Evolutionary conservation across 2,888 invertebrate genomes (phyloP), one percentile per base, ranked within the genome.

Genomic region (Chaetoderma sp.): DNA sequence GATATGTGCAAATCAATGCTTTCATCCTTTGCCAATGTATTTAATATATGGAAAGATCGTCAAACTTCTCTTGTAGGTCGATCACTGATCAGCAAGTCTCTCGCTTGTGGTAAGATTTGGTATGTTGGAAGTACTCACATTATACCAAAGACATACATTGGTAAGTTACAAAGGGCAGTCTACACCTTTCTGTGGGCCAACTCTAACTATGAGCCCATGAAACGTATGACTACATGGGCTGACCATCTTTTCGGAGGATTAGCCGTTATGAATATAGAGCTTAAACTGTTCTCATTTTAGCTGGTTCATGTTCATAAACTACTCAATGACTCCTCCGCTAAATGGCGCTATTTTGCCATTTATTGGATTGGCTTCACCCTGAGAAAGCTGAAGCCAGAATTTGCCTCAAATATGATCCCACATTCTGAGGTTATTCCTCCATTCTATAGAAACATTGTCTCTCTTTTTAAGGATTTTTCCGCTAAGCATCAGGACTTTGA

Each of bases 291-390:
- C 28, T 18, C 28, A 18, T 52, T 52, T 52, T 28, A 13, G 16
- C 16, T 52, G 13, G 32, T 18, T n/a, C 52, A 52, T 8, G 23
- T 52, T n/a, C 28, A 32, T n/a, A 52, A 52, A 32, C 10, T 52
- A n/a, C n/a, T 52, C n/a, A 6, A 28, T 28, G 28, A 3, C 1
- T 52, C 52, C 30, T 32, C 28, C n/a, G 52, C 52, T 3, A 33
- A 52, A 18, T 52, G 52, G 52, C 28, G 4, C 28, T 13, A 52
- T 18, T 52, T 52, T 30, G 52, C 52, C 32, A 52, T 52, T 52
- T 27, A 52, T 23, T 52, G 52, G 30, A 13, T 52, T 13, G 52
- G 52, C 16, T 21, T 52, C 3, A 16, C 28, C n/a, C 16, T 52
- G 2, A 25, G 52, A 25, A 52, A 52, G 10, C 4, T 30, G 8